Conservation (phyloP, 2,113 vertebrate genomes). For the Perca schrenkii region DNA sequence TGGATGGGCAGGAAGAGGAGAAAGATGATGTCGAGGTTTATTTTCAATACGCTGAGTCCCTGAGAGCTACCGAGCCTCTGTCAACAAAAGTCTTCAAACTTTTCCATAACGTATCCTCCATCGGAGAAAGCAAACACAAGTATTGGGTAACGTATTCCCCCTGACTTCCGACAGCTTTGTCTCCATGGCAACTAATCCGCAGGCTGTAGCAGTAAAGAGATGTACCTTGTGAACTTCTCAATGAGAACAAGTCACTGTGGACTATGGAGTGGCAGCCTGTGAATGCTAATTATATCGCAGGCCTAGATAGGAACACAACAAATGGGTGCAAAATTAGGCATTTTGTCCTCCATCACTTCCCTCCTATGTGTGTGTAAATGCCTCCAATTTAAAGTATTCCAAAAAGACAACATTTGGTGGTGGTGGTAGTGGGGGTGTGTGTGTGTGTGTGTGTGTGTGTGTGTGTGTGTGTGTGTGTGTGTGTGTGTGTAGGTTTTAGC, state of each 20-base stretch:
- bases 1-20: not conserved
- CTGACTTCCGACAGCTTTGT: slow-evolving; percentile 70
- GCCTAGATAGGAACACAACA: slow-evolving; percentile 34
- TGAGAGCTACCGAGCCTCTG: slow-evolving; percentile 20
- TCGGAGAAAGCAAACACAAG: slow-evolving; percentile 41
- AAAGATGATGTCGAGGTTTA: not conserved
- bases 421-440: not conserved
- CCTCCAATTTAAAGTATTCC: too few species aligned
- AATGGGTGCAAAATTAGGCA: slow-evolving; percentile 7
- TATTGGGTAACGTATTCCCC: slow-evolving; percentile 48
- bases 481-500: slow-evolving; percentile 8
- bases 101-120: slow-evolving; percentile 42
- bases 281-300: slow-evolving; percentile 74
- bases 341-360: not conserved
- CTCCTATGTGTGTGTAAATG: too few species aligned
- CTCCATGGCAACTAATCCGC: slow-evolving; percentile 77
- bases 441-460: not conserved
- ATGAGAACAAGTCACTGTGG: slow-evolving; percentile 71
- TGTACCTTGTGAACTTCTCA: slow-evolving; percentile 77
- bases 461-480: not conserved
- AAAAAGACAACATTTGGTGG: too few species aligned
- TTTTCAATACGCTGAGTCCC: not conserved
- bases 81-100: slow-evolving; percentile 53
- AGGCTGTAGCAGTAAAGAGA: slow-evolving; percentile 58
- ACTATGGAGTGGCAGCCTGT: slow-evolving; percentile 49